Percentiles rank a stretch among this genome's conserved stretches.
Evolutionary conservation across 2,888 invertebrate genomes (phyloP).

Genomic region (Therioaphis trifolii): DNA sequence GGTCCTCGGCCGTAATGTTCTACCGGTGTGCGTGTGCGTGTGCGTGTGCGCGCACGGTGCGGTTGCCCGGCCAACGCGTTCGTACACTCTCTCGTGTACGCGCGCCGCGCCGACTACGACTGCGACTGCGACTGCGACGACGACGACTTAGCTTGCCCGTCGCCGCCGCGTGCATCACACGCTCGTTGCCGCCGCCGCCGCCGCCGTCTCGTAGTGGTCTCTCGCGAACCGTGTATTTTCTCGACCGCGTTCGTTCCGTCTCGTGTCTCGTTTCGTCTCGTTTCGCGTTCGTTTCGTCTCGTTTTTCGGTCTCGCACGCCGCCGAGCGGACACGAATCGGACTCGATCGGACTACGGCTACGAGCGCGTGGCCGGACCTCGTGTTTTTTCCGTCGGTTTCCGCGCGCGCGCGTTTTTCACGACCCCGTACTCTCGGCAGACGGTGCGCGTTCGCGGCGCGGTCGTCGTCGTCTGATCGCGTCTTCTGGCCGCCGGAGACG

Average conservation of each 20-base stretch:
- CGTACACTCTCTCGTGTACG: constrained; percentile 13
- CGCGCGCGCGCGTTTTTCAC: accelerated
- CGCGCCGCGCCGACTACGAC: constrained; percentile 1
- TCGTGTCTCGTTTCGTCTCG: too few species aligned
- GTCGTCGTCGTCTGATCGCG: neutral
- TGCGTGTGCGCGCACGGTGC: neutral
- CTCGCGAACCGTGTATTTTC: neutral
- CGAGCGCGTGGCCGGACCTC: neutral
- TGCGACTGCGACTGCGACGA: neutral
- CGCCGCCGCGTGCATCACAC: constrained; percentile 58
- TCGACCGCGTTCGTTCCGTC: neutral
- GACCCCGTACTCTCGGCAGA: too few species aligned
- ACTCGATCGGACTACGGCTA: neutral
- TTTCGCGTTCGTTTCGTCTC: neutral
- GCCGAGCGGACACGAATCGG: too few species aligned
- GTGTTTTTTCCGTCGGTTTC: neutral
- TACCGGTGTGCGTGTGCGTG: neutral
- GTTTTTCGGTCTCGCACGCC: neutral
- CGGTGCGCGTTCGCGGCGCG: neutral
- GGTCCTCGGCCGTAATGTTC: neutral
- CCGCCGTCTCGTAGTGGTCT: constrained; percentile 12
- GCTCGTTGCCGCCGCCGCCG: constrained; percentile 31
- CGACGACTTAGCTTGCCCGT: constrained; percentile 54
- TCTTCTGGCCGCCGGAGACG: too few species aligned
- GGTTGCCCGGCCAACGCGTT: constrained; percentile 61